phyloP scores from a whole-genome alignment of 2,113 vertebrate genomes.

The Leuciscus idus region DNA sequence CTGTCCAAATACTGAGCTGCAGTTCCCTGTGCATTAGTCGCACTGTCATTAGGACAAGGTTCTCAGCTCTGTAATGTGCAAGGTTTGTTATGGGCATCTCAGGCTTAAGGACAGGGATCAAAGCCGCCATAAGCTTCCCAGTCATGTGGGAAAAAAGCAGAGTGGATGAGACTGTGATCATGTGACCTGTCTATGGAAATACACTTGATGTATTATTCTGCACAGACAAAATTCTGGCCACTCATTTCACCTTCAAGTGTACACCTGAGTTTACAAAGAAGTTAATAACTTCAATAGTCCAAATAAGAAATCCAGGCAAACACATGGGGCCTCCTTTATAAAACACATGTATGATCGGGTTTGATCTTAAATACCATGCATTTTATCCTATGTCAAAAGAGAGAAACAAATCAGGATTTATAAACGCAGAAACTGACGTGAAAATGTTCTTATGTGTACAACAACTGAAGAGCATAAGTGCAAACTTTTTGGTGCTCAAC shows the following conservation, averaged over 20 bases:
- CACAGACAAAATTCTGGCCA: not conserved
- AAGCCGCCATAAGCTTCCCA: not conserved
- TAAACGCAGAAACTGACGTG: too few relatives aligned
- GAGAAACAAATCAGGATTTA: too few relatives aligned
- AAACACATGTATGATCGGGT: not conserved
- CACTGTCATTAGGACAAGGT: slow-evolving; percentile 18
- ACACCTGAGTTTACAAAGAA: not conserved
- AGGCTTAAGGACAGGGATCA: not conserved
- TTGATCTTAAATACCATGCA: too few relatives aligned
- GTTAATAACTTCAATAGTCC: not conserved
- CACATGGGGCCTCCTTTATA: not conserved
- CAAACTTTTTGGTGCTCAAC: too few relatives aligned
- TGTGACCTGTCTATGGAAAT: slow-evolving; percentile 7
- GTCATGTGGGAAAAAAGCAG: not conserved
- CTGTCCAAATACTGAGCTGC: slow-evolving; percentile 10
- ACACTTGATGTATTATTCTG: not conserved
- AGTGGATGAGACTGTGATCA: slow-evolving; percentile 17
- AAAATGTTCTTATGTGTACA: too few relatives aligned
- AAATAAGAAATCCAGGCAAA: not conserved
- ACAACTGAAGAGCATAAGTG: too few relatives aligned
- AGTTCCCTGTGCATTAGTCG: not conserved
- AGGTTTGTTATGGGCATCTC: not conserved
- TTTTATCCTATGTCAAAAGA: too few relatives aligned
- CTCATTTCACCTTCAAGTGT: not conserved
- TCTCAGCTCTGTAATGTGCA: slow-evolving; percentile 20